These are phyloP conservation scores for Branchinecta sandiegonensis DNA, from an alignment of 2,888 invertebrate species.

Conservation along the genomic window DNA sequence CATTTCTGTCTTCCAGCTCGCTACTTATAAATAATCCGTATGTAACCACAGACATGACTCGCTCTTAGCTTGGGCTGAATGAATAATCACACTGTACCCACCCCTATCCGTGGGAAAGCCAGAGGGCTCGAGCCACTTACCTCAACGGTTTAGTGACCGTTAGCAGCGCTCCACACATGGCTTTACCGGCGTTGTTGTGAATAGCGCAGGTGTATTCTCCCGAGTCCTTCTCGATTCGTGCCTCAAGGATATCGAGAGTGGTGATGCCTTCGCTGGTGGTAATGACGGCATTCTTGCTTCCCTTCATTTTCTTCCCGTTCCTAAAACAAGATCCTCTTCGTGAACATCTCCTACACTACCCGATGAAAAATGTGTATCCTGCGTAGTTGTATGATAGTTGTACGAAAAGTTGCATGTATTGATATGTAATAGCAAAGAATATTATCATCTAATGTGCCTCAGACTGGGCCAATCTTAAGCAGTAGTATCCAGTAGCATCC, in stretches of 20 bases:
- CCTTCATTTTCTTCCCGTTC: conserved; percentile 63
- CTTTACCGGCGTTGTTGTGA: conserved; percentile 70
- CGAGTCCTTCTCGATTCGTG: conserved; percentile 69
- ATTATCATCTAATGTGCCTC: no score
- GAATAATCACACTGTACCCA: not conserved
- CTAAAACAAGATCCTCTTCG: conserved; percentile 33
- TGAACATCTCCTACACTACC: no score
- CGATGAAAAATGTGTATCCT: no score
- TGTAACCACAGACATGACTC: no score
- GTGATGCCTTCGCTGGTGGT: conserved; percentile 72
- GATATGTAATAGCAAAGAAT: no score
- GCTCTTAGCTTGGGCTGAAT: no score
- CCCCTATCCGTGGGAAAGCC: not conserved
- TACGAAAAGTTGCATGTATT: no score
- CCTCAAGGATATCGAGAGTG: conserved; percentile 57
- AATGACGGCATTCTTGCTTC: conserved; percentile 58
- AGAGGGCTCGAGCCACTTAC: not conserved
- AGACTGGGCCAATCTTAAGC: no score
- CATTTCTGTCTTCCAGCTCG: no score
- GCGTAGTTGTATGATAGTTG: no score
- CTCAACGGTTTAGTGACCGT: conserved; percentile 2
- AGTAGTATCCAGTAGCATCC: no score
- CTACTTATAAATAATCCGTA: no score
- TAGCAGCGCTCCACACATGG: conserved; percentile 30
- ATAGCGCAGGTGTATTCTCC: conserved; percentile 88